Evolutionary conservation across 2,888 invertebrate genomes (phyloP).

Genomic region (Eustalomyia histrio): DNA sequence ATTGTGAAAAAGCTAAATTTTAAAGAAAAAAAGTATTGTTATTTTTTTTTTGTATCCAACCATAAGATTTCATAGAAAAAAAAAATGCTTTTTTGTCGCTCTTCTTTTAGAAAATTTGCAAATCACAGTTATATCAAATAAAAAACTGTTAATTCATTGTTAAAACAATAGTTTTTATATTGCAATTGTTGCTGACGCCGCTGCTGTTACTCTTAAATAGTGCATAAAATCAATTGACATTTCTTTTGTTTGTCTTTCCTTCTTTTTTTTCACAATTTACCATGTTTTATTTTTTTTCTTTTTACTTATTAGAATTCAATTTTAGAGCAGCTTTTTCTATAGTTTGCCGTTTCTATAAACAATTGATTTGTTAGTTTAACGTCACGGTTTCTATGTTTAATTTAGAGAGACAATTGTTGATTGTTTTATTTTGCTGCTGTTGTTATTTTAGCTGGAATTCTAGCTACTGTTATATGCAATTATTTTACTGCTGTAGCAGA

Average conservation of each 20-base stretch:
- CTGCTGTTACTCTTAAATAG: conserved; percentile 68
- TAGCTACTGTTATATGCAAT: conserved; percentile 55
- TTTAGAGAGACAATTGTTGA: conserved; percentile 59
- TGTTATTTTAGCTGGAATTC: conserved; percentile 45
- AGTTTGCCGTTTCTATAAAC: conserved; percentile 44
- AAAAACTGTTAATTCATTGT: conserved; percentile 54
- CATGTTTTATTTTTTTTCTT: conserved; percentile 8
- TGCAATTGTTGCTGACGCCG: conserved; percentile 21
- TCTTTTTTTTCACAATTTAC: conserved; percentile 46
- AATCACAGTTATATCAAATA: conserved; percentile 41
- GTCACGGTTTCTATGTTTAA: conserved; percentile 64
- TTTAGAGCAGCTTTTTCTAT: conserved; percentile 46
- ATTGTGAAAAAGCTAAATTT: conserved; percentile 53
- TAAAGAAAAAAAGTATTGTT: conserved; percentile 24
- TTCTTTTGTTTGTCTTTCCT: conserved; percentile 68
- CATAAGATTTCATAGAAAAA: conserved; percentile 40
- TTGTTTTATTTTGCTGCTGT: conserved; percentile 44
- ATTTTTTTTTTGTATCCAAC: conserved; percentile 4
- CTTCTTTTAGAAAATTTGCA: conserved; percentile 12
- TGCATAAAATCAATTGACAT: conserved; percentile 77
- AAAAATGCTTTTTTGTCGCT: neutral
- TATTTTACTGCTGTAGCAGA: conserved; percentile 48
- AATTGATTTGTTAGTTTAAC: conserved; percentile 64
- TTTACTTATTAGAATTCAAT: conserved; percentile 41
- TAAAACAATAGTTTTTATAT: conserved; percentile 55